Conservation (phyloP, 2,888 invertebrate species). For the Stratiomys singularior region DNA sequence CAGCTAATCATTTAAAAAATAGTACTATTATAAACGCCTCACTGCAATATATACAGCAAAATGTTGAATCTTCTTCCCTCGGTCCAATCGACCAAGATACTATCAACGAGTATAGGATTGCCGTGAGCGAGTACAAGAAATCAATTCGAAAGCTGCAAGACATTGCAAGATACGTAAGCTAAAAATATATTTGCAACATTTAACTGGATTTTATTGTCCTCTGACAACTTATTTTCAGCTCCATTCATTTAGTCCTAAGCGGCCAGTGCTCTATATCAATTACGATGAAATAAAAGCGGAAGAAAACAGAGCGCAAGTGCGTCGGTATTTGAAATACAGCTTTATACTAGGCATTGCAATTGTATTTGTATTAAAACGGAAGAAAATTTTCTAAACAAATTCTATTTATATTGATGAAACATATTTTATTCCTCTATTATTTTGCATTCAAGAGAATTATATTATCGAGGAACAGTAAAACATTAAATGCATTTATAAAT, state of each 20-base stretch:
- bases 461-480: no score
- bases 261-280: constrained; percentile 61
- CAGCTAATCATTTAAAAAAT: constrained; percentile 63
- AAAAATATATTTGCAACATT: neutral
- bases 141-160: constrained; percentile 57
- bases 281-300: constrained; percentile 58
- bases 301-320: constrained; percentile 58
- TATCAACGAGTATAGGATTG: constrained; percentile 52
- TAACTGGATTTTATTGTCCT: no score
- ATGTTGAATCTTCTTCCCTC: constrained; percentile 54
- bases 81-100: constrained; percentile 54
- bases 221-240: constrained; percentile 55
- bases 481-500: no score
- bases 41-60: constrained; percentile 57
- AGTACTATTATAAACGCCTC: constrained; percentile 60
- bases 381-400: constrained; percentile 55
- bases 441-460: no score
- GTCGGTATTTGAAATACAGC: constrained; percentile 60
- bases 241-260: constrained; percentile 60
- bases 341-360: constrained; percentile 61
- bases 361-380: constrained; percentile 60
- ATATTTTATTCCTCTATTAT: no score
- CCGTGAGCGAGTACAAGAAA: constrained; percentile 57
- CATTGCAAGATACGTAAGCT: constrained; percentile 61
- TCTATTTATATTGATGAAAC: neutral